A percentile compares a stretch with the other conserved stretches of the same genome.
Evolutionary conservation across 2,113 vertebrate species (phyloP).

Genomic region (Cebidichthys violaceus): DNA sequence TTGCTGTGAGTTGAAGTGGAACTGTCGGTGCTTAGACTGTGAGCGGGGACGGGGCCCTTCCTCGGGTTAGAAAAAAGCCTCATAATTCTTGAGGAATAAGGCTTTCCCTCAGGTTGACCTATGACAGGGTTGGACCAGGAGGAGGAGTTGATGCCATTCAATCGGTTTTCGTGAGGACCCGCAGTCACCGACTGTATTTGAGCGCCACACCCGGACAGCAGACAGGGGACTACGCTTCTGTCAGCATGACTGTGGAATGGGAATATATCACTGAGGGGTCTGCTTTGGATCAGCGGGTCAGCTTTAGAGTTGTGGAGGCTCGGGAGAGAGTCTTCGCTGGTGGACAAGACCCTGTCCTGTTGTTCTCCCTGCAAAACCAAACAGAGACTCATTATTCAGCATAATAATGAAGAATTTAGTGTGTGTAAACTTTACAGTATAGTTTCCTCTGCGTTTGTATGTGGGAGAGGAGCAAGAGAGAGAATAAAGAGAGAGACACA

Average conservation of each 20-base stretch:
- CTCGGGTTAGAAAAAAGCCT: conserved; percentile 88
- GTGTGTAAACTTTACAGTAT: neutral
- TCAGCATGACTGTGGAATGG: conserved; percentile 71
- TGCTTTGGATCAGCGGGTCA: conserved; percentile 66
- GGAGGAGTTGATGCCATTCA: conserved; percentile 76
- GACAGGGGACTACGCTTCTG: conserved; percentile 57
- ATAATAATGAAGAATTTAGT: neutral
- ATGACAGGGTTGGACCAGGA: conserved; percentile 72
- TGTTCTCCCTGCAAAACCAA: conserved; percentile 82
- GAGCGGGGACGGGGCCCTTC: conserved; percentile 73
- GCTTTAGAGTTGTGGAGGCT: conserved; percentile 62
- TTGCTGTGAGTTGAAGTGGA: conserved; percentile 79
- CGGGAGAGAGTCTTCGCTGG: conserved; percentile 66
- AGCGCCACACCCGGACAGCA: conserved; percentile 73
- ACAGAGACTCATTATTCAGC: conserved; percentile 37
- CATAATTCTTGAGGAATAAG: conserved; percentile 87
- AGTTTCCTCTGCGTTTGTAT: conserved; percentile 6
- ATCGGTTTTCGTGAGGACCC: conserved; percentile 78
- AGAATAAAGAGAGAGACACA: neutral
- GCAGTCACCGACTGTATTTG: conserved; percentile 83
- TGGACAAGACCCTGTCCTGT: conserved; percentile 78
- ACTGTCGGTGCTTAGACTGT: conserved; percentile 69
- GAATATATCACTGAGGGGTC: conserved; percentile 63
- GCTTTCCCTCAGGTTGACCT: conserved; percentile 81
- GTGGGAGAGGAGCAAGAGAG: neutral